A percentile compares a stretch with the other conserved stretches of the same genome.
Evolutionary conservation across 1,140 invertebrate species (phyloP).

Genomic region (Cephus cinctus): DNA sequence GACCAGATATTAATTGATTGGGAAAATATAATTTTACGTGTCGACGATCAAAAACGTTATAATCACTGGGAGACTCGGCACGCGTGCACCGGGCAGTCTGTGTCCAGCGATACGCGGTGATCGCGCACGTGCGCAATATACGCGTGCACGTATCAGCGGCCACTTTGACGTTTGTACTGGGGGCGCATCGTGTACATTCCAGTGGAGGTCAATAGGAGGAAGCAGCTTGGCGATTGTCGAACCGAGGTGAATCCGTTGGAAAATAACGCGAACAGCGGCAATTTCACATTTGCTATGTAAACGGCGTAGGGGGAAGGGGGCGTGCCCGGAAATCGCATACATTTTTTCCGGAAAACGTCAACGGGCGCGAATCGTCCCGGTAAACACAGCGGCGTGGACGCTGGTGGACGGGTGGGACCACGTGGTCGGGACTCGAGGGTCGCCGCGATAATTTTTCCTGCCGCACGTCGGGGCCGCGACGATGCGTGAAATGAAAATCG

Average conservation of each 20-base stretch:
- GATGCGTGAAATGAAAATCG: conserved; percentile 49
- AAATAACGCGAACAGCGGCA: not conserved
- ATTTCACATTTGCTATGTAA: no score
- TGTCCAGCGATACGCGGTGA: not conserved
- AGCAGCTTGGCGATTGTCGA: no score
- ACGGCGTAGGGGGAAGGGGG: no score
- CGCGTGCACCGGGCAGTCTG: conserved; percentile 7
- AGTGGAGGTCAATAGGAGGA: no score
- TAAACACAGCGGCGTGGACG: not conserved
- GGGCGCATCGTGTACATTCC: no score
- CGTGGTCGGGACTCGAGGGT: not conserved
- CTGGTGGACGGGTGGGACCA: not conserved
- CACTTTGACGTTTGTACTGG: not conserved
- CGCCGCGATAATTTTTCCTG: not conserved
- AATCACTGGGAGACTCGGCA: conserved; percentile 15
- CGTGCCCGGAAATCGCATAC: not conserved
- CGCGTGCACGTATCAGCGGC: not conserved
- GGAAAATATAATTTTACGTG: conserved; percentile 55
- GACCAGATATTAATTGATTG: conserved; percentile 53
- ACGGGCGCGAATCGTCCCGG: not conserved
- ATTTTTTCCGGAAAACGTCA: no score
- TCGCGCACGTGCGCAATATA: not conserved
- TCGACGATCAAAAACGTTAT: conserved; percentile 51
- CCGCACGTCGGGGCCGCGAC: conserved; percentile 19
- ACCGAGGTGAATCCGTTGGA: not conserved